phyloP scores from a whole-genome alignment of 2,888 invertebrate genomes.

The Synergus itoensis region DNA sequence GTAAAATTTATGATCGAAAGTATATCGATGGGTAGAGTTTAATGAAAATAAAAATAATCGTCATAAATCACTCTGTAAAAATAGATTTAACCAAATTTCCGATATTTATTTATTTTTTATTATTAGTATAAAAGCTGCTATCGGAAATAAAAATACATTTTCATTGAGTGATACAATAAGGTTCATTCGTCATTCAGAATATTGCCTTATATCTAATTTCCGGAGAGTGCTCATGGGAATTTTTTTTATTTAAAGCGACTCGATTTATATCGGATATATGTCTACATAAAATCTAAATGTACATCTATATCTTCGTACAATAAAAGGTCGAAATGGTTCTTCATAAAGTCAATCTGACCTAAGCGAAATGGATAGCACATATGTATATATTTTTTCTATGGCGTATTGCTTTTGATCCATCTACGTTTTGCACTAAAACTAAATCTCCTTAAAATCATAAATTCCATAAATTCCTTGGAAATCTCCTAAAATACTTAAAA shows the following conservation, averaged over 20 bases:
- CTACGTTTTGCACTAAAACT: background rate
- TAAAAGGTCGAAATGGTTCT: slow-evolving; percentile 3
- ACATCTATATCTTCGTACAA: background rate
- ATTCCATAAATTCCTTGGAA: background rate
- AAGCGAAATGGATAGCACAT: slow-evolving; percentile 16
- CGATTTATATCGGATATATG: slow-evolving; percentile 1
- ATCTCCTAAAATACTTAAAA: background rate
- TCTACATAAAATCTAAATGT: background rate
- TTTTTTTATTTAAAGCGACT: slow-evolving; percentile 3
- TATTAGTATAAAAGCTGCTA: background rate
- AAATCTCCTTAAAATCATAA: background rate
- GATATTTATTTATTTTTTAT: background rate
- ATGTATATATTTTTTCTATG: background rate
- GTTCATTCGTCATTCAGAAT: background rate
- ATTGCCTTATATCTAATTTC: background rate
- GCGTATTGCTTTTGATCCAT: background rate
- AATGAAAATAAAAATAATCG: background rate
- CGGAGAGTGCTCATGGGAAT: background rate
- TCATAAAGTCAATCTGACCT: slow-evolving; percentile 22
- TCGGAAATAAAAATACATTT: background rate
- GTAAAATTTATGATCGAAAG: slow-evolving; percentile 13
- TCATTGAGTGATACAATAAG: background rate
- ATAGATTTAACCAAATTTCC: background rate
- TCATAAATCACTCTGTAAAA: background rate
- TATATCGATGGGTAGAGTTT: background rate